Evolutionary conservation across 2,888 invertebrate species (phyloP).

Genomic region (Erynnis tages): DNA sequence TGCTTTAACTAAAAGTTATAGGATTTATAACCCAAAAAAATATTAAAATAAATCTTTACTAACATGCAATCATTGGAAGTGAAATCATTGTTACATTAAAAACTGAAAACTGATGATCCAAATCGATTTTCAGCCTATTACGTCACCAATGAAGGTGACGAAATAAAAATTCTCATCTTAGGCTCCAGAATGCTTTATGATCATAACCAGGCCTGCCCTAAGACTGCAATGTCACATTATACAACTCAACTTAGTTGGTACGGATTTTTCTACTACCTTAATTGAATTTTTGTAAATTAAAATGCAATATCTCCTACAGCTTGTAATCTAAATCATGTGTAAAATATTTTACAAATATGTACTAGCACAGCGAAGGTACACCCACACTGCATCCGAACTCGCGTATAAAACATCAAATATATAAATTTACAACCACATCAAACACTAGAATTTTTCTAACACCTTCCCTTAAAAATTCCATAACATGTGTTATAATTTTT

Average conservation of each 20-base stretch:
- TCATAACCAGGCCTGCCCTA: neutral
- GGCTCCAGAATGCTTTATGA: too few species aligned
- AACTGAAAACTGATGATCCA: too few species aligned
- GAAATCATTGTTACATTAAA: too few species aligned
- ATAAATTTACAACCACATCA: neutral
- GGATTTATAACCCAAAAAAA: too few species aligned
- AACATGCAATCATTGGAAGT: too few species aligned
- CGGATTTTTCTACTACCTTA: neutral
- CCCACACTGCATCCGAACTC: constrained; percentile 20
- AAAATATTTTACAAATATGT: constrained; percentile 25
- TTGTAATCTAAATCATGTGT: constrained; percentile 16
- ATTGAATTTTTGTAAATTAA: neutral
- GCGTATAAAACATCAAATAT: neutral
- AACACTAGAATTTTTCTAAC: neutral
- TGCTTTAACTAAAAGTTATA: too few species aligned
- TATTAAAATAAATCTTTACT: too few species aligned
- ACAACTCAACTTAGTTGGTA: neutral
- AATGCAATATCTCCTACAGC: constrained; percentile 19
- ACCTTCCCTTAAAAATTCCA: too few species aligned
- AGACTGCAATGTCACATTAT: neutral
- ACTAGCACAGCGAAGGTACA: neutral
- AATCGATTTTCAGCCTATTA: too few species aligned
- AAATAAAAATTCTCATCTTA: too few species aligned
- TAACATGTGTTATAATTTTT: too few species aligned
- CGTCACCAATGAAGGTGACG: too few species aligned